phyloP scores from a whole-genome alignment of 2,888 invertebrate species.

The Agrilus biguttatus region DNA sequence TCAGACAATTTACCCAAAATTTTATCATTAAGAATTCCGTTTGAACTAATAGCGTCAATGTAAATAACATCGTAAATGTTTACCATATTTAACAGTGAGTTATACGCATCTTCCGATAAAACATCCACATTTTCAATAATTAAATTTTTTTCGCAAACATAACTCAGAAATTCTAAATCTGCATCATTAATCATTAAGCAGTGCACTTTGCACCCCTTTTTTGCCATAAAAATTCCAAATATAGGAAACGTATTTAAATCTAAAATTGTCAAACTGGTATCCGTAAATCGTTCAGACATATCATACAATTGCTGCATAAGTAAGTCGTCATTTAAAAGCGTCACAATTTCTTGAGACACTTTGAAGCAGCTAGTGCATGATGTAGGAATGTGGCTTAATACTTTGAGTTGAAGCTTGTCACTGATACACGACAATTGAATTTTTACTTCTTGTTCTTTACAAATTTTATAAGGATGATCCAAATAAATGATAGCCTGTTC shows the following conservation, averaged over 20 bases:
- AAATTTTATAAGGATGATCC: conserved; percentile 26
- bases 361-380: conserved; percentile 16
- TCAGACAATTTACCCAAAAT: conserved; percentile 21
- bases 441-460: conserved; percentile 23
- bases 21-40: conserved; percentile 40
- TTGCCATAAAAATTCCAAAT: conserved; percentile 42
- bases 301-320: conserved; percentile 20
- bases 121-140: conserved; percentile 25
- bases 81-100: conserved; percentile 8
- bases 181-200: conserved; percentile 29
- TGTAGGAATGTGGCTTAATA: conserved; percentile 5
- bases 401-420: conserved; percentile 23
- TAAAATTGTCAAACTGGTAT: conserved; percentile 30
- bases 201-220: conserved; percentile 26
- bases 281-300: conserved; percentile 29
- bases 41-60: conserved; percentile 37
- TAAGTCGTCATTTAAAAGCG: conserved; percentile 24
- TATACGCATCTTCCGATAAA: conserved; percentile 5
- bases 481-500: conserved; percentile 62
- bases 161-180: conserved; percentile 32
- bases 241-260: conserved; percentile 50
- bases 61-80: conserved; percentile 39
- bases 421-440: conserved; percentile 28
- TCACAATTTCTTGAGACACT: conserved; percentile 18
- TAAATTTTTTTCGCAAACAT: conserved; percentile 31